These are phyloP conservation scores for Coranthus polyacanthus DNA, from an alignment of 2,797 vertebrate species.

Conservation along the genomic window DNA sequence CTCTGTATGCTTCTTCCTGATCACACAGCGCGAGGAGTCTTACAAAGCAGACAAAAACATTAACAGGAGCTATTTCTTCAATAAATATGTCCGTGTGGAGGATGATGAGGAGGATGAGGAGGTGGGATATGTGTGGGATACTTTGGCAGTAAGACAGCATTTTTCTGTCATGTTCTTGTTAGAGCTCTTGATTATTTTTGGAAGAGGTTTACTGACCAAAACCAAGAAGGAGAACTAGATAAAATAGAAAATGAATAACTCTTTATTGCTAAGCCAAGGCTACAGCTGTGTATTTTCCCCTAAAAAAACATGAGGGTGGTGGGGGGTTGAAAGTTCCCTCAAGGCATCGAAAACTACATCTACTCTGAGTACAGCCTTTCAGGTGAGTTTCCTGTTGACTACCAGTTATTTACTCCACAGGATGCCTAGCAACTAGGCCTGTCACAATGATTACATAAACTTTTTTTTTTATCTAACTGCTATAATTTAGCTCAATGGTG, in stretches of 20 bases:
- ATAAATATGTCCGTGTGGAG: constrained; percentile 5
- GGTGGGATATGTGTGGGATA: background rate
- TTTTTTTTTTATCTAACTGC: too few relatives aligned
- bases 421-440: too few relatives aligned
- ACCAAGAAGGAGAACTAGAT: background rate
- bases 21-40: background rate
- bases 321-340: background rate
- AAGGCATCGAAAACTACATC: background rate
- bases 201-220: background rate
- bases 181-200: background rate
- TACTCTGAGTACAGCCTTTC: too few relatives aligned
- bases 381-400: too few relatives aligned
- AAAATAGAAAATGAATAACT: background rate
- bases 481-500: too few relatives aligned
- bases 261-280: background rate
- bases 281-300: background rate
- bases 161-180: constrained; percentile 3
- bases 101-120: background rate
- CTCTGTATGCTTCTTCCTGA: background rate
- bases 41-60: background rate
- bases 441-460: too few relatives aligned
- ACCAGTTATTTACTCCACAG: too few relatives aligned
- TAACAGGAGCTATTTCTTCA: constrained; percentile 1
- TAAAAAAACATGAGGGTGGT: background rate
- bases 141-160: background rate